A percentile compares a stretch with the other conserved stretches of the same genome.
These are phyloP conservation scores for Zoanthus gigantus DNA, from an alignment of 92 coral and sea anemone species.

Conservation along the genomic window DNA sequence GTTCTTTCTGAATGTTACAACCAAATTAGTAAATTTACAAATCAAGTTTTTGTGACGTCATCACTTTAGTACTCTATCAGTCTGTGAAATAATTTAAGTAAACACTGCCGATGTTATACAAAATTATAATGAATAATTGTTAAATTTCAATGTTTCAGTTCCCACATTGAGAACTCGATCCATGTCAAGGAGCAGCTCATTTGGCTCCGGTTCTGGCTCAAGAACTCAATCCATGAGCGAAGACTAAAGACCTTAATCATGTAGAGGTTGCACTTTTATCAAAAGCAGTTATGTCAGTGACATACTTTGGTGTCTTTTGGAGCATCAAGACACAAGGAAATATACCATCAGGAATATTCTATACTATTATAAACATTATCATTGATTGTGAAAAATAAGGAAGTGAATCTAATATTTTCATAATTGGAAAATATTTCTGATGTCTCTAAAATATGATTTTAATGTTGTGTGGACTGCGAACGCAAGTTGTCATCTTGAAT, in stretches of 20 bases:
- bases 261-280: neutral
- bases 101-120: neutral
- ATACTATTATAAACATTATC: slow-evolving; percentile 11
- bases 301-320: neutral
- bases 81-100: no score
- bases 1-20: no score
- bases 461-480: neutral
- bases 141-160: slow-evolving; percentile 65
- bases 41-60: no score
- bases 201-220: slow-evolving; percentile 79
- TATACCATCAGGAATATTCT: neutral
- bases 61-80: no score
- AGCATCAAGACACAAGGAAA: neutral
- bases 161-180: slow-evolving; percentile 99
- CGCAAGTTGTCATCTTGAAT: neutral
- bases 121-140: neutral
- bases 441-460: neutral
- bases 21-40: no score
- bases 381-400: neutral
- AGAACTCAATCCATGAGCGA: slow-evolving; percentile 76
- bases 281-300: neutral
- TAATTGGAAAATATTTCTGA: neutral
- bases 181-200: slow-evolving; percentile 91
- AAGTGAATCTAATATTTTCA: slow-evolving; percentile 11
- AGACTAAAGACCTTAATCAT: slow-evolving; percentile 45